Conservation (phyloP, 2,113 vertebrate species). For the Dendropsophus ebraccatus region DNA sequence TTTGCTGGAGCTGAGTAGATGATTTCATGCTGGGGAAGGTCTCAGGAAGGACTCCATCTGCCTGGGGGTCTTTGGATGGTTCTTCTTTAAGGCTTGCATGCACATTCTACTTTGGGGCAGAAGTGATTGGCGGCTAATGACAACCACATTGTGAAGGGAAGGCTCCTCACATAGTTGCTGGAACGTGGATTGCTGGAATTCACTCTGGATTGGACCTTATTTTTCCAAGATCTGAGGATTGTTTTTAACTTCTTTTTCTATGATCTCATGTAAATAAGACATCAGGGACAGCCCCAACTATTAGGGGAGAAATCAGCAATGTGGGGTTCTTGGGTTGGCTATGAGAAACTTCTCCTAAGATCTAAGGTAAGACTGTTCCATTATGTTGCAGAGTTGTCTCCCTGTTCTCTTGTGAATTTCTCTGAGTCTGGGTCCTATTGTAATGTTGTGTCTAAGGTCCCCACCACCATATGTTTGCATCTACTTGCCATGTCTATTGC, state of each 20-base stretch:
- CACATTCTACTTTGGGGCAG: constrained; percentile 62
- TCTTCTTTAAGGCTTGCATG: constrained; percentile 1
- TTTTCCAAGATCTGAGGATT: constrained; percentile 50
- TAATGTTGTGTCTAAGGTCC: background rate
- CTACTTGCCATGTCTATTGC: constrained; percentile 1
- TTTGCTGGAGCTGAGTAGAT: constrained; percentile 5
- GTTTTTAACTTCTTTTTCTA: constrained; percentile 24
- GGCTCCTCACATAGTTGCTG: constrained; percentile 72
- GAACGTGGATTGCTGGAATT: constrained; percentile 72
- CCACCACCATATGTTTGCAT: background rate
- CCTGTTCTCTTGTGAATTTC: background rate
- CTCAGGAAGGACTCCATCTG: constrained; percentile 44
- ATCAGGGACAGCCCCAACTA: constrained; percentile 8
- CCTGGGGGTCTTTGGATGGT: constrained; percentile 40
- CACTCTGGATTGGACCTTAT: constrained; percentile 49
- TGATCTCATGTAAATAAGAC: constrained; percentile 20
- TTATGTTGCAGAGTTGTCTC: background rate
- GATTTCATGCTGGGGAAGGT: constrained; percentile 44
- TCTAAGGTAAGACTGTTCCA: constrained; percentile 14
- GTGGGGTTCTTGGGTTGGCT: background rate
- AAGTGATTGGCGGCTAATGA: constrained; percentile 74
- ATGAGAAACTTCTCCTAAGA: background rate
- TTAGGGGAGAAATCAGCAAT: background rate
- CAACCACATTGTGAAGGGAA: constrained; percentile 83
- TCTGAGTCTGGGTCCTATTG: too few relatives aligned